Evolutionary conservation across 1,140 invertebrate genomes (phyloP).

Genomic region (Zaprionus ghesquierei): DNA sequence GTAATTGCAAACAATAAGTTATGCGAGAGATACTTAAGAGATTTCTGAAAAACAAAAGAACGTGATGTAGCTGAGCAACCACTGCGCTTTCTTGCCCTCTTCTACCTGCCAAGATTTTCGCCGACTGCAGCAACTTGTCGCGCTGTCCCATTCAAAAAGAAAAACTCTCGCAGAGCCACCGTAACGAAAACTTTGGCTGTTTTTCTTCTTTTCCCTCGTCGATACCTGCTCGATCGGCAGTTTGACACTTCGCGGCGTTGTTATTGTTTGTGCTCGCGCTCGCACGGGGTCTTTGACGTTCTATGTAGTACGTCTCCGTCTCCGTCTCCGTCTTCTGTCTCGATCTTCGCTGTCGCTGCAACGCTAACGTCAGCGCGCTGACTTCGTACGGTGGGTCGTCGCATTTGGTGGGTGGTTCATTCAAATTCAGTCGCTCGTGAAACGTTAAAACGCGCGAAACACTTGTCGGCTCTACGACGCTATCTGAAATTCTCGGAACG

Average conservation of each 20-base stretch:
- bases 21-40: not conserved
- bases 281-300: conserved; percentile 57
- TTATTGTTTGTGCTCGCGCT: conserved; percentile 61
- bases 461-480: conserved; percentile 31
- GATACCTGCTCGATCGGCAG: conserved; percentile 64
- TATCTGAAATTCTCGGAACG: conserved; percentile 31
- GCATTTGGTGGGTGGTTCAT: conserved; percentile 57
- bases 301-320: conserved; percentile 1
- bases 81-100: not conserved
- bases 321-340: too few relatives aligned
- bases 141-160: not conserved
- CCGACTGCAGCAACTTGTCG: not conserved
- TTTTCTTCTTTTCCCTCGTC: not conserved
- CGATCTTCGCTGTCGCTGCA: too few relatives aligned
- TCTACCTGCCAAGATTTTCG: not conserved
- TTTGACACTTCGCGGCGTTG: conserved; percentile 64
- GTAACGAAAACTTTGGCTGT: not conserved
- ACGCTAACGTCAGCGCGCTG: conserved; percentile 17
- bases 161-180: not conserved
- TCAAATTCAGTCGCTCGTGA: conserved; percentile 64
- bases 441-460: conserved; percentile 63
- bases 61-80: not conserved
- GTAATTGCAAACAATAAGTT: not conserved
- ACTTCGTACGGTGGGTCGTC: conserved; percentile 47
- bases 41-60: not conserved